Conservation (phyloP, 2,113 vertebrate species). For the Bubo scandiacus region DNA sequence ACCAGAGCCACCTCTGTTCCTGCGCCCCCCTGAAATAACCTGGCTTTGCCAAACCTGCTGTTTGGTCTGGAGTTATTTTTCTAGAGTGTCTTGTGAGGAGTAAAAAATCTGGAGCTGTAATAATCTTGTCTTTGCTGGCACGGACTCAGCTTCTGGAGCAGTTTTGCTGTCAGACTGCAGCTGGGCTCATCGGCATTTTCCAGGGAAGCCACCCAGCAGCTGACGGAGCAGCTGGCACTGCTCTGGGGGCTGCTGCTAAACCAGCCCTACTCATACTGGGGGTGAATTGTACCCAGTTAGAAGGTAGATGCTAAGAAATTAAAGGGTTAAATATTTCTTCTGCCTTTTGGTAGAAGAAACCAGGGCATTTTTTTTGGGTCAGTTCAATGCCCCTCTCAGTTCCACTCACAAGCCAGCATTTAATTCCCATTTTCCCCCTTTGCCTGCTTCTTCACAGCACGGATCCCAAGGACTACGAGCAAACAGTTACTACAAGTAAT, state of each 20-base stretch:
- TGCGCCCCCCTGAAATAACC: background rate
- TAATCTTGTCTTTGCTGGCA: background rate
- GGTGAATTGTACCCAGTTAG: background rate
- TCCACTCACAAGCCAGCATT: background rate
- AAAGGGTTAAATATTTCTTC: background rate
- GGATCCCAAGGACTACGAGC: background rate
- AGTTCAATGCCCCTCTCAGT: fast-evolving
- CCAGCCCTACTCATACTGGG: background rate
- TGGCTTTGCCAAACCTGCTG: background rate
- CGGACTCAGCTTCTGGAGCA: background rate
- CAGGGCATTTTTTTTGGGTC: background rate
- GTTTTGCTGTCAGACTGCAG: background rate
- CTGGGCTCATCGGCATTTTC: background rate
- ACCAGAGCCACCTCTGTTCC: background rate
- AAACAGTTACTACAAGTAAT: background rate
- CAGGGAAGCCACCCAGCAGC: background rate
- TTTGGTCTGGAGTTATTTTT: background rate
- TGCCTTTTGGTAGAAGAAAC: background rate
- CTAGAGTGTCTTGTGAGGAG: background rate
- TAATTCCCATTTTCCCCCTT: background rate
- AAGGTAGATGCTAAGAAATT: background rate
- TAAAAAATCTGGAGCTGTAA: background rate
- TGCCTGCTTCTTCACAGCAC: background rate
- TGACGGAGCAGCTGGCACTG: background rate
- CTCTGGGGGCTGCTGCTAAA: background rate